phyloP scores from a whole-genome alignment of 2,888 invertebrate genomes.

The Tipula lateralis region DNA sequence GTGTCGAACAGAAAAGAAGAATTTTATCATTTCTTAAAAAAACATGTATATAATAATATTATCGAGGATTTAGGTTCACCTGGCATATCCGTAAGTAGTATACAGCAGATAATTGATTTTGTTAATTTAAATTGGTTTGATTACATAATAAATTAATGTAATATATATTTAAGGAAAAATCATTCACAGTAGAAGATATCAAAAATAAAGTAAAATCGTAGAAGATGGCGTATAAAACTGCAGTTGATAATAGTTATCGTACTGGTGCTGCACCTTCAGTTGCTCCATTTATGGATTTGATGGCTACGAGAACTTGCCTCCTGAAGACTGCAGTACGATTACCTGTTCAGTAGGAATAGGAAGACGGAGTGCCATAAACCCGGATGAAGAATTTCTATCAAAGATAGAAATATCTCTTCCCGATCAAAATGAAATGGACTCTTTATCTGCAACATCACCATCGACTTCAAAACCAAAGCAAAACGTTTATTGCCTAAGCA shows the following conservation, averaged over 20 bases:
- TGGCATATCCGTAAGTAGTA: background rate
- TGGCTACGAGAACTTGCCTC: background rate
- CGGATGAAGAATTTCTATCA: too few species aligned
- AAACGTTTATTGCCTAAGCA: too few species aligned
- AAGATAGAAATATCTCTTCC: too few species aligned
- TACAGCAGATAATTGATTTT: background rate
- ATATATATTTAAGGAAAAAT: background rate
- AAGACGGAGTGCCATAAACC: background rate
- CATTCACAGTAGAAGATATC: background rate
- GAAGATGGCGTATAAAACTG: background rate
- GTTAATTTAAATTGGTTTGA: background rate
- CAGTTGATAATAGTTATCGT: background rate
- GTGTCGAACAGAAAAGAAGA: background rate
- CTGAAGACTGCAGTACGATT: background rate
- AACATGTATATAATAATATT: background rate
- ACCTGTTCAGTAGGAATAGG: background rate
- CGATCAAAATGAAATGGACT: too few species aligned
- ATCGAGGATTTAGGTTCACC: background rate
- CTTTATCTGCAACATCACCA: too few species aligned
- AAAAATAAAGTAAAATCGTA: background rate
- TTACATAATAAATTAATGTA: too few species aligned
- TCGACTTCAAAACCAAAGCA: too few species aligned
- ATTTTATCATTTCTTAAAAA: background rate
- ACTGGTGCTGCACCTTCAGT: too few species aligned
- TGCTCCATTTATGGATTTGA: background rate